Base-by-base conservation (phyloP, 2,888 invertebrate species). In the Brachynemurus nebulosus region DNA sequence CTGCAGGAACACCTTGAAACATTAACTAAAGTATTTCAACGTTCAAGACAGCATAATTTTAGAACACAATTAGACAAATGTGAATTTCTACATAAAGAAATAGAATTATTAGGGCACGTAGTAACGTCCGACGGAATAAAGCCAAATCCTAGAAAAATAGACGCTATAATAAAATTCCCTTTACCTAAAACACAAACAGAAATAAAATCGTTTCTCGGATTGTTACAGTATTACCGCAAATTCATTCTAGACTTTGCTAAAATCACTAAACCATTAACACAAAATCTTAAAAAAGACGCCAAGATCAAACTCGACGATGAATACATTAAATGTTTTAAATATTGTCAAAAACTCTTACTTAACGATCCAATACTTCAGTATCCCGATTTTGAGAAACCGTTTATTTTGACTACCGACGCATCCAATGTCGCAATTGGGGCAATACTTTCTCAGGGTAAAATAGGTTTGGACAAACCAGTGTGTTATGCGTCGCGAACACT, bases 41-140 rank as follows among this genome's bases (percentile, higher is more conserved):
- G 45, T 44, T 42, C 56, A 6, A 41, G 48, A 21, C 30, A 51
- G 40, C 42, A 40, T 1, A 53, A 54, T 37, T 46, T 57, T 3
- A 54, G 55, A 51, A 46, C 56, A 11, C 54, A 56, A 40, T 18
- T 53, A 1, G 50, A 52, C 17, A 56, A 56, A 47, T 51, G 46
- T 2, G 49, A 56, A 46, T 57, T 57, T 39, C 37, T 56, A 5
- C 45, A 45, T 34, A 52, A 53, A 17, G 51, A 53, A 50, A 48
- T 58, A 1, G 51, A 53, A 23, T 61, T 53, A 45, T 48, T 62
- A 12, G 59, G 60, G 4, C 59, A 58, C 41, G 40, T 58, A 4
- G 50, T 62, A 7, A 54, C 59, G 4, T 47, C 54, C 1, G 53
- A 59, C 2, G 57, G 56, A 7, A 52, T 59, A 9, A 56, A 50